Conservation (phyloP, 2,797 vertebrate species). For the Thaleichthys pacificus region DNA sequence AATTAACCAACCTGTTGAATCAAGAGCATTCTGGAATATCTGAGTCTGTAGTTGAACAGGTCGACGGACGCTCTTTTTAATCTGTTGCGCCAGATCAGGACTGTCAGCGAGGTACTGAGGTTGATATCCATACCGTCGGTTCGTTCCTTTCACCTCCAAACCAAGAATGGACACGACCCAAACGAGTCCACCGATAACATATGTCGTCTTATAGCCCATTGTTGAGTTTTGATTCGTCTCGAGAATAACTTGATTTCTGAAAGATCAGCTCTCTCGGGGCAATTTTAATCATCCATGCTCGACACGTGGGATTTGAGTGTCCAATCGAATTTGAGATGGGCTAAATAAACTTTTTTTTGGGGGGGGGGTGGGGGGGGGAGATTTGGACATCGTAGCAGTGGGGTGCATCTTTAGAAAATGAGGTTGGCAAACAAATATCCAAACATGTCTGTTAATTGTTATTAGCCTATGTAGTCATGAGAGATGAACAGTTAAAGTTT, state of each 20-base stretch:
- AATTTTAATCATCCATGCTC: slow-evolving; percentile 29
- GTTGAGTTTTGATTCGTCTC: slow-evolving; percentile 3
- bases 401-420: too few species aligned
- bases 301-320: slow-evolving; percentile 31
- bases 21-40: neutral
- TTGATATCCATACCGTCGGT: slow-evolving; percentile 47
- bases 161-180: slow-evolving; percentile 45
- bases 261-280: slow-evolving; percentile 4
- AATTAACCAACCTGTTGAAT: slow-evolving; percentile 34
- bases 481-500: too few species aligned
- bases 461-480: too few species aligned
- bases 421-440: too few species aligned
- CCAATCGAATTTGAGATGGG: slow-evolving; percentile 35
- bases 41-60: neutral
- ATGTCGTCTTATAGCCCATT: slow-evolving; percentile 52
- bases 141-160: slow-evolving; percentile 48
- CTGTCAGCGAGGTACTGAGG: slow-evolving; percentile 38
- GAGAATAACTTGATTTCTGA: neutral
- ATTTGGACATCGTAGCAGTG: too few species aligned
- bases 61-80: neutral
- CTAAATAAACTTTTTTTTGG: neutral
- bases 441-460: too few species aligned
- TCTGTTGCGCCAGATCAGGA: slow-evolving; percentile 30
- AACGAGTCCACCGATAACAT: slow-evolving; percentile 40
- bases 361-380: neutral